These are phyloP conservation scores for Heliconius hermathena DNA, from an alignment of 1,140 invertebrate species.

Conservation along the genomic window DNA sequence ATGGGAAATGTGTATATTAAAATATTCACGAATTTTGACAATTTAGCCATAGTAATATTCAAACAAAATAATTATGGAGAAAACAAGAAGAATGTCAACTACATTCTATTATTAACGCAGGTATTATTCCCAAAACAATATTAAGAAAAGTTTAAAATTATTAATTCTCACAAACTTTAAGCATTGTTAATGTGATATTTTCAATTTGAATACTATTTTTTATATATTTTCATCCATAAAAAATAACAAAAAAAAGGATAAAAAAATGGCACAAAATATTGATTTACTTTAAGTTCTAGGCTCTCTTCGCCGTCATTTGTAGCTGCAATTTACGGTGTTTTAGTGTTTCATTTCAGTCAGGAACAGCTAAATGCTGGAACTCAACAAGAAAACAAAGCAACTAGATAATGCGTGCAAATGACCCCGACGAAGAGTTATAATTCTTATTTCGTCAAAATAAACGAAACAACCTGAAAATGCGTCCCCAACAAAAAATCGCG, in stretches of 20 bases:
- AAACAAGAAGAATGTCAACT: too few relatives aligned
- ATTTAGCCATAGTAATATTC: too few relatives aligned
- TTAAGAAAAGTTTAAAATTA: too few relatives aligned
- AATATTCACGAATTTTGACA: too few relatives aligned
- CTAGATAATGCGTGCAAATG: constrained; percentile 72
- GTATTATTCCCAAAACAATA: too few relatives aligned
- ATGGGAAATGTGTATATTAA: too few relatives aligned
- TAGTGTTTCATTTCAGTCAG: neutral
- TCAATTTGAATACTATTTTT: too few relatives aligned
- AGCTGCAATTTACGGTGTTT: neutral
- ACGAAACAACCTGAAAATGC: constrained; percentile 27
- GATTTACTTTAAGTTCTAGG: neutral
- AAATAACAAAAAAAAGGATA: neutral
- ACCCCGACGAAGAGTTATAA: constrained; percentile 23
- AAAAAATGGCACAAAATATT: neutral
- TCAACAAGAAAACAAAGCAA: constrained; percentile 55
- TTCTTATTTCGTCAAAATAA: neutral
- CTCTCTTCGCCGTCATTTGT: neutral
- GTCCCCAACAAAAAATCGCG: constrained; percentile 54
- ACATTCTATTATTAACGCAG: too few relatives aligned
- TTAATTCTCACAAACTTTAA: too few relatives aligned
- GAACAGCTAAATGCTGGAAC: constrained; percentile 56
- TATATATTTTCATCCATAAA: neutral
- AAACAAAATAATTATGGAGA: too few relatives aligned
- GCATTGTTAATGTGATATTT: too few relatives aligned